Base-by-base conservation (phyloP, 2,797 vertebrate species). In the Sitta carolinensis region DNA sequence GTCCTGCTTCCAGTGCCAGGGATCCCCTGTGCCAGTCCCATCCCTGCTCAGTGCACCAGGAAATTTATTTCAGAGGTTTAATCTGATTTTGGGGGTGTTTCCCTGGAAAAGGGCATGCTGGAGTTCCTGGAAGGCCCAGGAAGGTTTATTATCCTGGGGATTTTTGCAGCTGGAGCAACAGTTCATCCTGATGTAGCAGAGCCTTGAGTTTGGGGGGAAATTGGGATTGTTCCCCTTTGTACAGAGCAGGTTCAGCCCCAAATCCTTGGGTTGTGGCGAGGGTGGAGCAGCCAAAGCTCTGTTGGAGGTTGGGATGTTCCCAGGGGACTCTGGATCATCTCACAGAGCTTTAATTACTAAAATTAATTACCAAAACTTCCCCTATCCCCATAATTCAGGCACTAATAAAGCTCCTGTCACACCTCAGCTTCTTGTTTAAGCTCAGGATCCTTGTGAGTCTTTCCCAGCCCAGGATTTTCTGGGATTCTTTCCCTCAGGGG, bases 221-320 rank as follows among this genome's bases (percentile, higher is more conserved):
- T 34, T 34, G 2, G 61, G 27, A 32, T 74, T 59, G 6, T 47
- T 26, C 6, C 11, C 3, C 7, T 66, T 51, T n/a, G 29, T 25
- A 3, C 29, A 16, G 61, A 16, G 68, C 27, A 30, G 7, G 15
- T 40, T 73, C 16, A 50, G 25, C 61, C 30, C 30, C 34, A 54
- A 1, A 67, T 9, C 76, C 5, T 0, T 5, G 14, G 9, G 8
- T 2, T 73, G 29, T 73, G 38, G 47, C 0, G 2, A 51, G 59
- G 20, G 14, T 45, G 52, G 45, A 47, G 30, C 76, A 52, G 29
- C 52, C 68, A 40, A 29, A 80, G 45, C 52, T 52, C 29, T 6
- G 5, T 0, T 40, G 50, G 55, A 38, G 42, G 7, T 9, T 50
- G 51, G 11, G 45, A 1, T 29, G 32, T 45, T 51, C 75, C 52